Percentiles rank a stretch among this genome's conserved stretches.
phyloP scores from a whole-genome alignment of 2,113 vertebrate genomes.

The Semnornis frantzii region DNA sequence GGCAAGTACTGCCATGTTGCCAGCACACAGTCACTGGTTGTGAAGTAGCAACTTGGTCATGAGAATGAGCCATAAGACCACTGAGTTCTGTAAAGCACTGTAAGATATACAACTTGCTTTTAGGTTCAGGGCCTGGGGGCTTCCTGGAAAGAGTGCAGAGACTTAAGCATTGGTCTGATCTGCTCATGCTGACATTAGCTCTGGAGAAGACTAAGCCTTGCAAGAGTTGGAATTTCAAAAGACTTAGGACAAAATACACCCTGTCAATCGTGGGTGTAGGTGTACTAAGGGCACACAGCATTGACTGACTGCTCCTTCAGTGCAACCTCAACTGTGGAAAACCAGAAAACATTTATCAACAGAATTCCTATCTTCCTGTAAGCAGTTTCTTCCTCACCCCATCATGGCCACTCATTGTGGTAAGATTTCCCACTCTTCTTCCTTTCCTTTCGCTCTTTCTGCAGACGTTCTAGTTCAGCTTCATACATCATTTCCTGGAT shows the following conservation, averaged over 20 bases:
- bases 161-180: not conserved
- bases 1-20: not conserved
- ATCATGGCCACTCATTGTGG: slow-evolving; percentile 92
- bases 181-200: not conserved
- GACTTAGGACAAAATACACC: not conserved
- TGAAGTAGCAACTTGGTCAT: not conserved
- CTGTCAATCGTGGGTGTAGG: not conserved
- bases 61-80: not conserved
- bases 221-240: slow-evolving; percentile 20
- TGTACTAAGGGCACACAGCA: not conserved
- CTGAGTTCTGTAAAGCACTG: not conserved
- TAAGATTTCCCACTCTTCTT: slow-evolving; percentile 85
- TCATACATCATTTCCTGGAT: slow-evolving; percentile 99
- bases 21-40: not conserved
- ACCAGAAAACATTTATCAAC: not conserved
- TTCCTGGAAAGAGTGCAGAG: not conserved
- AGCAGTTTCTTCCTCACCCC: slow-evolving; percentile 27
- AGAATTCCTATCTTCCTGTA: not conserved
- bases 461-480: slow-evolving; percentile 90
- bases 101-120: not conserved
- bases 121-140: not conserved
- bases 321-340: not conserved
- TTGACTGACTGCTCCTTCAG: not conserved
- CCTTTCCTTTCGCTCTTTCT: slow-evolving; percentile 89
- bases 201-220: slow-evolving; percentile 3